Conservation (phyloP, 2,888 invertebrate species). For the Melanchra persicariae region DNA sequence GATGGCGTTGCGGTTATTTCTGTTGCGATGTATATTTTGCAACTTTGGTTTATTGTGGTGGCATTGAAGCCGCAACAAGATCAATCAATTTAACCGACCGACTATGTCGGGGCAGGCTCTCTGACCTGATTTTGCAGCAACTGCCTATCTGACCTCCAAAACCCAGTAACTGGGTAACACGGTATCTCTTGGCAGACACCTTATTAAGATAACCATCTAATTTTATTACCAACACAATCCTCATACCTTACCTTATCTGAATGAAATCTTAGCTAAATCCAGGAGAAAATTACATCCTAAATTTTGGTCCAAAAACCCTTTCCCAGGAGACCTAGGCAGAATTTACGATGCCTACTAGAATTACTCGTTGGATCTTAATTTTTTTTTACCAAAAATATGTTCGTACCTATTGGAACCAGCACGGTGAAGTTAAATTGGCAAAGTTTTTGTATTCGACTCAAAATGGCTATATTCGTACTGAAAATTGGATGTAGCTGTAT, state of each 20-base stretch:
- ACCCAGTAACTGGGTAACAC: background rate
- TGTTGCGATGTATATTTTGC: too few relatives aligned
- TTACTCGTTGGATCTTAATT: constrained; percentile 23
- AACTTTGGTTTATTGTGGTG: too few relatives aligned
- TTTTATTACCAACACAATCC: background rate
- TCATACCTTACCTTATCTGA: background rate
- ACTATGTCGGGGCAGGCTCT: too few relatives aligned
- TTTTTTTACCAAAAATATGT: constrained; percentile 30
- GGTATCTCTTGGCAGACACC: background rate
- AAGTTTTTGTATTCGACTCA: constrained; percentile 39
- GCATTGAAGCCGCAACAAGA: too few relatives aligned
- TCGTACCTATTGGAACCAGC: constrained; percentile 19
- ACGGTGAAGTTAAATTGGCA: constrained; percentile 51
- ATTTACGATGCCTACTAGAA: constrained; percentile 37
- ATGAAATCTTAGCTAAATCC: background rate
- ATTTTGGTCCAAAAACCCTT: constrained; percentile 8
- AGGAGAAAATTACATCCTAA: constrained; percentile 6
- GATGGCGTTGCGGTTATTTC: too few relatives aligned
- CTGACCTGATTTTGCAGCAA: too few relatives aligned
- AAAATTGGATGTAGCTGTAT: constrained; percentile 24
- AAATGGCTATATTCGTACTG: constrained; percentile 22
- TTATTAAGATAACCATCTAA: background rate
- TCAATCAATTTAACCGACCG: too few relatives aligned
- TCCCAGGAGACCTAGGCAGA: constrained; percentile 13
- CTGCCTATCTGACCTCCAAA: background rate